These are phyloP conservation scores for Plebejus melissa DNA, from an alignment of 2,888 invertebrate genomes.

Conservation along the genomic window DNA sequence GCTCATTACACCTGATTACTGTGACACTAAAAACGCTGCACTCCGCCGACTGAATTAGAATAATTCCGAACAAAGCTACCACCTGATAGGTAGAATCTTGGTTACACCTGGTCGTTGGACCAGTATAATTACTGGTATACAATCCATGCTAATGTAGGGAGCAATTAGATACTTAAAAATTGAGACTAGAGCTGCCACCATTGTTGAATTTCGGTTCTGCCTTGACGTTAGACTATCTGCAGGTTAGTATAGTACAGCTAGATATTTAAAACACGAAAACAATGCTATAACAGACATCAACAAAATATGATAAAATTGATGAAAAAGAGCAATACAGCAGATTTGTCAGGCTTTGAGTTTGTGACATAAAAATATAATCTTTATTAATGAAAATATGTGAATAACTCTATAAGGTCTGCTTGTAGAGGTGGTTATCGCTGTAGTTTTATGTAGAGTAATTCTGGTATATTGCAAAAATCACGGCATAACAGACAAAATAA, in stretches of 20 bases:
- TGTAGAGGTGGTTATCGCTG: too few species aligned
- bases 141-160: neutral
- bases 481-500: too few species aligned
- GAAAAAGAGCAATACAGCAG: neutral
- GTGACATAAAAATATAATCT: too few species aligned
- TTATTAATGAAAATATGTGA: too few species aligned
- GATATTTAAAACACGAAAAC: neutral
- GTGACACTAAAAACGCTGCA: slow-evolving; percentile 19
- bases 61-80: neutral
- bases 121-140: too few species aligned
- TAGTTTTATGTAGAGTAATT: too few species aligned
- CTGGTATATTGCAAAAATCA: too few species aligned
- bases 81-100: neutral
- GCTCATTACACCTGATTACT: slow-evolving; percentile 25
- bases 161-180: neutral
- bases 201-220: neutral
- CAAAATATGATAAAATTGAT: too few species aligned
- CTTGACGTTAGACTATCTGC: too few species aligned
- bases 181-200: neutral
- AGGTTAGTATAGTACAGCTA: neutral
- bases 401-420: too few species aligned
- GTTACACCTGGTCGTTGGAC: neutral
- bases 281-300: neutral
- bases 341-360: neutral
- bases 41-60: slow-evolving; percentile 20